Percentiles rank a stretch among this genome's conserved stretches.
Conservation (phyloP, 2,888 invertebrate genomes). For the Gymnosoma rotundatum region DNA sequence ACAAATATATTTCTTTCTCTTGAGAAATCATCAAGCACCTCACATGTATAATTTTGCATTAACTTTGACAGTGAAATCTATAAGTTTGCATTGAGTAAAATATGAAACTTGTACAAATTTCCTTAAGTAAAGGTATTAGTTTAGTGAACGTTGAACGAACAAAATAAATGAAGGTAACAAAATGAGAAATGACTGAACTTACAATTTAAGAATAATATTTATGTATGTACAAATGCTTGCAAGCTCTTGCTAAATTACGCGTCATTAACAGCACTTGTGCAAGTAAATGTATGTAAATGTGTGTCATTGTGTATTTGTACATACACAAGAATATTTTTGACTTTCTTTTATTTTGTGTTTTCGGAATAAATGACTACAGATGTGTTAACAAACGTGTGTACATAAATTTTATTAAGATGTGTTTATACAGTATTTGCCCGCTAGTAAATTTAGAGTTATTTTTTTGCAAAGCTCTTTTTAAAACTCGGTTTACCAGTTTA, state of each 20-base stretch:
- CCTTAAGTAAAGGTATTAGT: conserved; percentile 24
- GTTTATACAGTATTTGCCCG: no score
- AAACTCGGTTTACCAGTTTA: no score
- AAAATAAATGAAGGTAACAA: conserved; percentile 22
- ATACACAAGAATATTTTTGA: conserved; percentile 5
- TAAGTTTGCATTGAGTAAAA: conserved; percentile 49
- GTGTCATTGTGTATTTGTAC: neutral
- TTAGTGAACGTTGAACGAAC: conserved; percentile 17
- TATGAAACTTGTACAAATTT: conserved; percentile 7
- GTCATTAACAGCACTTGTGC: conserved; percentile 42
- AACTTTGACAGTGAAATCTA: conserved; percentile 68
- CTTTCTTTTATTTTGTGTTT: no score
- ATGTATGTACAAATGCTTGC: neutral
- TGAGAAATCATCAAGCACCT: conserved; percentile 61
- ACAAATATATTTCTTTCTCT: conserved; percentile 51
- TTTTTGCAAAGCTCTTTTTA: no score
- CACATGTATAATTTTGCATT: conserved; percentile 59
- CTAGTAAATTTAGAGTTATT: no score
- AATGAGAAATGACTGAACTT: conserved; percentile 43
- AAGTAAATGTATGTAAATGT: neutral
- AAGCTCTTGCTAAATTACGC: conserved; percentile 27
- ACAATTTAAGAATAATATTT: conserved; percentile 3
- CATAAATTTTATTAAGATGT: no score
- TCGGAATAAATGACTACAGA: no score
- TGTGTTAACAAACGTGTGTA: no score